Base-by-base conservation (phyloP, 2,888 invertebrate species). In the Dromius quadrimaculatus region DNA sequence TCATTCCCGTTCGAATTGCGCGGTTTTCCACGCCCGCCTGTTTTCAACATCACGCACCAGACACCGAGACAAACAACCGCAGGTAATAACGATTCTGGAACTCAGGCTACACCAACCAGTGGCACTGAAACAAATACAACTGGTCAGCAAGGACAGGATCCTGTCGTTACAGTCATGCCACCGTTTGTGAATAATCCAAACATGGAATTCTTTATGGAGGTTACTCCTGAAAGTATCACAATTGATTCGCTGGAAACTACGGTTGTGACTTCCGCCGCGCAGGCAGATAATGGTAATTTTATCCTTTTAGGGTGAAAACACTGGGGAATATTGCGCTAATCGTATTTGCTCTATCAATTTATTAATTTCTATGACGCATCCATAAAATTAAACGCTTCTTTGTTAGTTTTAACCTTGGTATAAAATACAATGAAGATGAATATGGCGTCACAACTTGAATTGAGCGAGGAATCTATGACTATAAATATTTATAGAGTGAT, bases 171-270 rank as follows among this genome's bases (percentile, higher is more conserved):
- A 59, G 68, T 50, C 61, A 69, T 45, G 57, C 62, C 59, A 36
- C 47, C 73, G 54, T 77, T 77, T 65, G 74, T 77, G 47, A 79
- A 78, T 72, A 81, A 82, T 76, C 79, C 80, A 1, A 85, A 86
- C 76, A 83, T 87, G 69, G 87, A 87, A 75, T 85, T 89, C 72
- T 84, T 88, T 75, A 88, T 90, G 87, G 89, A 85, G 77, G 83
- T 86, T 63, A 85, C 83, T 45, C 84, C 85, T 15, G 85, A 85
- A 77, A 82, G 82, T 78, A 79, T 81, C 71, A 81, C 80, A 63
- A 80, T 80, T 74, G 80, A 80, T 77, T 80, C 80, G 65, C 75
- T 83, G 75, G 83, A 83, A 64, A 75, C 78, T 54, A 75, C 78
- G 15, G 72, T 78, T 71, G 74, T 78, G 59, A 77, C 76, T 45